Evolutionary conservation across 30 jellyfish, hydroid and myxozoan genomes (phyloP).

Genomic region (Hydractinia symbiolongicarpus): DNA sequence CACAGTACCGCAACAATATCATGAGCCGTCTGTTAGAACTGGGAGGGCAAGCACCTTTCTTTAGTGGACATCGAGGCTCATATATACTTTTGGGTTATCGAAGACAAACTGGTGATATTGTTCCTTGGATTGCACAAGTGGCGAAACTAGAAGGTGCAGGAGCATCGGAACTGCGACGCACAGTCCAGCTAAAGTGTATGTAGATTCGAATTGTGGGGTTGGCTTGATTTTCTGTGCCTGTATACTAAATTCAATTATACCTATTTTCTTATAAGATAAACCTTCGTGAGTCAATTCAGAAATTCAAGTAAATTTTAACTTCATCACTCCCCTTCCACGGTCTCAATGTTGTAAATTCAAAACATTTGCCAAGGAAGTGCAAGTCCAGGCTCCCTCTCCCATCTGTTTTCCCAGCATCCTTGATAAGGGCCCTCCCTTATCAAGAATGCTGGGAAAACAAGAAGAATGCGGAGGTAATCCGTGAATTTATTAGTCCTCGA

Average conservation of each 20-base stretch:
- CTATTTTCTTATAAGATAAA: not conserved
- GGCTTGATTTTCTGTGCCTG: not conserved
- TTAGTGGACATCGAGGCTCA: conserved; percentile 60
- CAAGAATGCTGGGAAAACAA: too few species aligned
- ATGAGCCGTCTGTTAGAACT: conserved; percentile 51
- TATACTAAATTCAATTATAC: not conserved
- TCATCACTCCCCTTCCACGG: too few species aligned
- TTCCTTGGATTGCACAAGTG: conserved; percentile 65
- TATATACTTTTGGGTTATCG: conserved; percentile 72
- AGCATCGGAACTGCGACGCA: conserved; percentile 45
- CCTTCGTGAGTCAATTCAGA: not conserved
- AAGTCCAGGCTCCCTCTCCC: too few species aligned
- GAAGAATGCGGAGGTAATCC: too few species aligned
- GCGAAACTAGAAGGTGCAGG: conserved; percentile 68
- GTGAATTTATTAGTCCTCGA: too few species aligned
- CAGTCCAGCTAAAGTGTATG: conserved; percentile 51
- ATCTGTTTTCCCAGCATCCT: too few species aligned
- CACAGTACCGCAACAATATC: conserved; percentile 26
- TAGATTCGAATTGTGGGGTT: not conserved
- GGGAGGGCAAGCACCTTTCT: conserved; percentile 78
- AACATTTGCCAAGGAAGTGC: too few species aligned
- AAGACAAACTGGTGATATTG: conserved; percentile 42
- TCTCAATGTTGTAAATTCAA: too few species aligned
- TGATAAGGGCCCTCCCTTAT: too few species aligned
- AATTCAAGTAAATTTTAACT: too few species aligned